Base-by-base conservation (phyloP, 2,797 vertebrate genomes). In the Coranthus polyacanthus region DNA sequence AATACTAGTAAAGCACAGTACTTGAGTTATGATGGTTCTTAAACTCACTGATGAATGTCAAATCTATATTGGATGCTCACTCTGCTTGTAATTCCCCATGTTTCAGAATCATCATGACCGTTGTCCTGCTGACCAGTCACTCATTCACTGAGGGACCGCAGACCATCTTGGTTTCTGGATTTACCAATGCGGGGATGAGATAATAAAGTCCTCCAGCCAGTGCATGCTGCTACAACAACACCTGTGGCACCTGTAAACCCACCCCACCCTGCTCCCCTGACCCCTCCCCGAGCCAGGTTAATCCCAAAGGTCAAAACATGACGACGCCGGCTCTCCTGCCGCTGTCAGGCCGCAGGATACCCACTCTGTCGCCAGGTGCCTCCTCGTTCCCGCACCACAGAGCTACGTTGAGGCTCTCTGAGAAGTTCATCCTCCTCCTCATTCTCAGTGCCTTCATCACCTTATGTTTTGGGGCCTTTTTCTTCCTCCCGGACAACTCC, bases 401-500 rank as follows among this genome's bases (percentile, higher is more conserved):
- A 78, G 97, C 98, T 12, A 99, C 98, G 41, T 82, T 99, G 92
- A 93, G 98, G 92, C 97, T 99, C 52, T 99, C 98, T 0, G 97
- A 99, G 92, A 99, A 99, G 94, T 99, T 99, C 74, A 99, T 99
- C 90, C 95, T 99, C 77, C 97, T 99, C 80, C 97, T 99, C 67
- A 99, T 99, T 58, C 96, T 99, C 85, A 99, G 98, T 97, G 98
- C 98, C 97, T 99, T 99, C 94, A 96, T 99, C 94, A 99, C 98
- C 26, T 91, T 99, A 79, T 99, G 97, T 82, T 99, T 99, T 68
- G 98, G 98, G 83, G 98, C 98, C 59, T 98, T 99, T 91, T 99
- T 98, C 93, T 99, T 99, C 85, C 95, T 99, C 53, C 98, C 98
- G 24, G 98, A 99, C 94, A 98, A 96, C 71, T 98, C 97, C 67